Percentiles rank a stretch among this genome's conserved stretches.
Evolutionary conservation across 92 coral and sea anemone genomes (phyloP).

Genomic region (Epizoanthus fatuus): DNA sequence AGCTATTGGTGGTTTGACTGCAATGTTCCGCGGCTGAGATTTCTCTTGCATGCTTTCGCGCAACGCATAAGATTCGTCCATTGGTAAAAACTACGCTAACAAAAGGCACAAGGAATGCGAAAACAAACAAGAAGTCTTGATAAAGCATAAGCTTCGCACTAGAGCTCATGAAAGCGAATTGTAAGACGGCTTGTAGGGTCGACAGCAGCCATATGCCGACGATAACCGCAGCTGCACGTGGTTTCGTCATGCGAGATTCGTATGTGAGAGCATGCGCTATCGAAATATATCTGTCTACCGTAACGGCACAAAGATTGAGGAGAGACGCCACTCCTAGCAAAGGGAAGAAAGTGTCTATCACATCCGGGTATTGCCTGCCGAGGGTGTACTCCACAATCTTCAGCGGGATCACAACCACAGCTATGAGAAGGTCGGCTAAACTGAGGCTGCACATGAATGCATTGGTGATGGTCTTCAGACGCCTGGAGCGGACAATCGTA

Average conservation of each 20-base stretch:
- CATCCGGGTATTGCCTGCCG: slow-evolving; percentile 17
- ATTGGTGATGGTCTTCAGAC: slow-evolving; percentile 90
- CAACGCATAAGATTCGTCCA: slow-evolving; percentile 77
- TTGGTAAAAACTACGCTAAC: slow-evolving; percentile 79
- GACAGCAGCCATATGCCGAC: slow-evolving; percentile 85
- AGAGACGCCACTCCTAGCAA: slow-evolving; percentile 93
- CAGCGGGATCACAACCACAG: slow-evolving; percentile 78
- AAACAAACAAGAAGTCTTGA: slow-evolving; percentile 81
- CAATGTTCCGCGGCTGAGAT: slow-evolving; percentile 68
- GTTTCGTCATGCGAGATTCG: slow-evolving; percentile 68
- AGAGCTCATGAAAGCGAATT: slow-evolving; percentile 49
- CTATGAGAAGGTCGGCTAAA: slow-evolving; percentile 88
- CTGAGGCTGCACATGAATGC: slow-evolving; percentile 87
- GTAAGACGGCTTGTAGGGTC: slow-evolving; percentile 74
- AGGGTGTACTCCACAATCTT: slow-evolving; percentile 64
- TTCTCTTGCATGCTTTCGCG: slow-evolving; percentile 88
- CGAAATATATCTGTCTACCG: slow-evolving; percentile 91
- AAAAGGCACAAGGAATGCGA: slow-evolving; percentile 83
- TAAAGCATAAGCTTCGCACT: slow-evolving; percentile 41
- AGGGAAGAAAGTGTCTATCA: slow-evolving; percentile 78
- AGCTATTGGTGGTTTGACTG: slow-evolving; percentile 18
- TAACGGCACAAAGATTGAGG: slow-evolving; percentile 91
- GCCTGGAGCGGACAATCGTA: slow-evolving; percentile 74
- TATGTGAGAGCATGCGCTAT: slow-evolving; percentile 84
- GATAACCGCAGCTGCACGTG: slow-evolving; percentile 69